Base-by-base conservation (phyloP, 2,888 invertebrate species). In the Drosophila recens region DNA sequence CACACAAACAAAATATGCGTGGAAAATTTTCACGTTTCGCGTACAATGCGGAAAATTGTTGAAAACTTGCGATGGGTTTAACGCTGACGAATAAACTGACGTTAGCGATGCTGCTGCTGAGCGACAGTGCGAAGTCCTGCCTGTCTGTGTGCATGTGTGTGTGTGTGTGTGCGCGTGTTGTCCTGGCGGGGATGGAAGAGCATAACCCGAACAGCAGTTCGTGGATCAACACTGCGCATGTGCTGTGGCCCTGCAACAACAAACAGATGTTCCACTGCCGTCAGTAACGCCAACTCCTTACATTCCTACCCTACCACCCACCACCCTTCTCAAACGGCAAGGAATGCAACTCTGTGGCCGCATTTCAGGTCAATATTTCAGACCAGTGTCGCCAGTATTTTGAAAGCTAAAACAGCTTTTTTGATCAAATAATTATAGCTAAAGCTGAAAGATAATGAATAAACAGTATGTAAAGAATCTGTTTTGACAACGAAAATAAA, bases 21-120 rank as follows among this genome's bases (percentile, higher is more conserved):
- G 63, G 57, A 75, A 75, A 75, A 63, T 67, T 73, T 75, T 75
- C 64, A 74, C 79, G 73, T 69, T 64, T 42, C 56, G 48, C 51
- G 59, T 71, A 71, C 63, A 61, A 57, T 57, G 57, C 59, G 72
- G 53, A 67, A 75, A 76, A 75, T 67, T 62, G 67, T 75, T 46
- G 58, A 79, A 79, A 79, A 65, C 80, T 75, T 75, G 75, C 73
- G 79, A 75, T 69, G 64, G 67, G 69, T 54, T 75, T 69, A 70
- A 75, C 82, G 70, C 62, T 81, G 67, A 72, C 82, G 75, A 81
- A 79, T 73, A 70, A 80, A 80, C 82, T 80, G 64, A 81, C 27
- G 48, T 34, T 49, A 46, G 71, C 79, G 79, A 79, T 80, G 79
- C 80, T 80, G 79, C 51, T 34, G 6, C 27, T 27, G 27, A 27